phyloP scores from a whole-genome alignment of 2,113 vertebrate species.

The Nerophis lumbriciformis region DNA sequence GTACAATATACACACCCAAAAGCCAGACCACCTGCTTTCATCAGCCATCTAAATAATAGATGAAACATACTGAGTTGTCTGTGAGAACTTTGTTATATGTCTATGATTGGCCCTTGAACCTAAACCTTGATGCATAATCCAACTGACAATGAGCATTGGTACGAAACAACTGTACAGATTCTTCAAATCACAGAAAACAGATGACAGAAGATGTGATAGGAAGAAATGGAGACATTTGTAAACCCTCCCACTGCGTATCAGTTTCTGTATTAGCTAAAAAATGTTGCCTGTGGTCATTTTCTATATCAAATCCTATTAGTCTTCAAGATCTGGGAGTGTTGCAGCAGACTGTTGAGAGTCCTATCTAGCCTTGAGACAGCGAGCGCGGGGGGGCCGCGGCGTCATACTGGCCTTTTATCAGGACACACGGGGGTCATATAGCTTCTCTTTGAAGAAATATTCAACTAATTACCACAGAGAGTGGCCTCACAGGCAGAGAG shows the following conservation, averaged over 20 bases:
- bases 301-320: conserved; percentile 77
- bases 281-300: conserved; percentile 69
- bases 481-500: conserved; percentile 67
- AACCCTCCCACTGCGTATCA: conserved; percentile 31
- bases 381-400: conserved; percentile 47
- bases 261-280: conserved; percentile 42
- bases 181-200: conserved; percentile 14
- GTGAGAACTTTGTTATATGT: conserved; percentile 57
- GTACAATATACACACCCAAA: conserved; percentile 52
- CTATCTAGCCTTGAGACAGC: conserved; percentile 61
- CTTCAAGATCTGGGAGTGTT: conserved; percentile 59
- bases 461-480: conserved; percentile 79
- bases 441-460: conserved; percentile 80
- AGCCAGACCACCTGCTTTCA: conserved; percentile 63
- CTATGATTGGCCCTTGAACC: conserved; percentile 28
- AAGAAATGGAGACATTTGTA: conserved; percentile 34
- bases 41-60: conserved; percentile 72
- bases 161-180: conserved; percentile 27
- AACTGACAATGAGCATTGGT: conserved; percentile 15
- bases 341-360: conserved; percentile 64
- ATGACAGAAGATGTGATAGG: conserved; percentile 1
- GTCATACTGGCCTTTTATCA: conserved; percentile 72
- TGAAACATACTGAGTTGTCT: conserved; percentile 66
- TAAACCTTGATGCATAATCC: conserved; percentile 31
- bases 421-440: conserved; percentile 68